Percentiles rank a stretch among this genome's conserved stretches.
Conservation (phyloP, 1,140 invertebrate species). For the Aleiodes sp. region DNA sequence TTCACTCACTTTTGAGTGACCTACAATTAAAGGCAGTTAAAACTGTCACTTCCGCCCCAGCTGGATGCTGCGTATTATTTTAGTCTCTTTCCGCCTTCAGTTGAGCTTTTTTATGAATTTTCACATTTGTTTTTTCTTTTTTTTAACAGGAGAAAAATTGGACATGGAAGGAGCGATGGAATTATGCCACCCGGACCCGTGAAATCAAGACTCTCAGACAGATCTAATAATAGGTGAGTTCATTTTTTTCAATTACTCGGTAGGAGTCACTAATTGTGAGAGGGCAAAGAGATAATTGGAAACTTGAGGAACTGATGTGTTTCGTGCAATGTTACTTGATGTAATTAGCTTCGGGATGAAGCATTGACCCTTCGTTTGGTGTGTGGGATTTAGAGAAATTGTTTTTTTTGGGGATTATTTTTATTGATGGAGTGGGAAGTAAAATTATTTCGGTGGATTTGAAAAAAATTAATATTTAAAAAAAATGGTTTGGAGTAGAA, state of each 20-base stretch:
- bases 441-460: no score
- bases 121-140: constrained; percentile 5
- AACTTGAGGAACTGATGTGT: neutral
- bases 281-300: no score
- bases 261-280: no score
- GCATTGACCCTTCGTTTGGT: no score
- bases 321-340: no score
- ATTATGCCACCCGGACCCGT: constrained; percentile 31
- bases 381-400: no score
- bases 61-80: constrained; percentile 22
- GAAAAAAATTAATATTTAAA: no score
- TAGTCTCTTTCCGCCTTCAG: constrained; percentile 1
- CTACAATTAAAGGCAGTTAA: constrained; percentile 19
- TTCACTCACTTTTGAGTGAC: neutral
- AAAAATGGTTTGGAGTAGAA: no score
- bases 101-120: neutral
- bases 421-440: no score
- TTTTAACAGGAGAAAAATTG: constrained; percentile 21
- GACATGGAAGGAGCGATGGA: constrained; percentile 26
- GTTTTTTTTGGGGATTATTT: no score
- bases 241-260: no score
- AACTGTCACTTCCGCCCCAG: constrained; percentile 29
- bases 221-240: constrained; percentile 49
- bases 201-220: constrained; percentile 35
- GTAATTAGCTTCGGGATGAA: no score